These are phyloP conservation scores for Mellilla xanthometata DNA, from an alignment of 2,888 invertebrate genomes.

Conservation along the genomic window DNA sequence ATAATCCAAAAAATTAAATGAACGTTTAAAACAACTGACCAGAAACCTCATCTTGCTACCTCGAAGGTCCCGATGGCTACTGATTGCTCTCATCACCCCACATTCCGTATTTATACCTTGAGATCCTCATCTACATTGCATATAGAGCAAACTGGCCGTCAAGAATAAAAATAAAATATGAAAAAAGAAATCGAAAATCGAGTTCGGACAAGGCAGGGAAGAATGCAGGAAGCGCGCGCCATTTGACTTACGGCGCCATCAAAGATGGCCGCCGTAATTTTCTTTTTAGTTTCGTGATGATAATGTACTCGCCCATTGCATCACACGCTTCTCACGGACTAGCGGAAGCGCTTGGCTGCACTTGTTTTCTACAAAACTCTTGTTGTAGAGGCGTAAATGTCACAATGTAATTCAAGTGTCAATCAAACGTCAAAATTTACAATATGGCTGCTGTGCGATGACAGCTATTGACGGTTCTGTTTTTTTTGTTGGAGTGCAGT, in stretches of 20 bases:
- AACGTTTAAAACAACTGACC: conserved; percentile 48
- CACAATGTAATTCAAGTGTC: too few species aligned
- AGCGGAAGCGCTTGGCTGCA: neutral
- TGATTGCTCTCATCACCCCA: conserved; percentile 52
- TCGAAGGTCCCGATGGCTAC: conserved; percentile 60
- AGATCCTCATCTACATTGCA: conserved; percentile 39
- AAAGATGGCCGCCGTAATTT: conserved; percentile 36
- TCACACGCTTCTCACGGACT: conserved; percentile 15
- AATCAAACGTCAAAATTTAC: too few species aligned
- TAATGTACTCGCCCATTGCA: conserved; percentile 24
- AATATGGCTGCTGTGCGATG: too few species aligned
- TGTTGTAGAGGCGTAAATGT: too few species aligned
- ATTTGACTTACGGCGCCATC: conserved; percentile 52
- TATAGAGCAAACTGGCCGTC: conserved; percentile 46
- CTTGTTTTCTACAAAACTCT: too few species aligned
- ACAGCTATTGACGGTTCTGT: too few species aligned
- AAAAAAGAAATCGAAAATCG: conserved; percentile 40
- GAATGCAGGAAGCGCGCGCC: conserved; percentile 73
- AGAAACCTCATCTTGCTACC: conserved; percentile 72
- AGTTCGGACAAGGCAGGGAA: conserved; percentile 41
- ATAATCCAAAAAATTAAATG: too few species aligned
- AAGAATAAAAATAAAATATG: conserved; percentile 34
- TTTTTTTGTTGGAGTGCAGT: too few species aligned
- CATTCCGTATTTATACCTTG: conserved; percentile 63
- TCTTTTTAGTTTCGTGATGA: conserved; percentile 16